Conservation (phyloP, 2,797 vertebrate genomes). For the Vipera latastei region DNA sequence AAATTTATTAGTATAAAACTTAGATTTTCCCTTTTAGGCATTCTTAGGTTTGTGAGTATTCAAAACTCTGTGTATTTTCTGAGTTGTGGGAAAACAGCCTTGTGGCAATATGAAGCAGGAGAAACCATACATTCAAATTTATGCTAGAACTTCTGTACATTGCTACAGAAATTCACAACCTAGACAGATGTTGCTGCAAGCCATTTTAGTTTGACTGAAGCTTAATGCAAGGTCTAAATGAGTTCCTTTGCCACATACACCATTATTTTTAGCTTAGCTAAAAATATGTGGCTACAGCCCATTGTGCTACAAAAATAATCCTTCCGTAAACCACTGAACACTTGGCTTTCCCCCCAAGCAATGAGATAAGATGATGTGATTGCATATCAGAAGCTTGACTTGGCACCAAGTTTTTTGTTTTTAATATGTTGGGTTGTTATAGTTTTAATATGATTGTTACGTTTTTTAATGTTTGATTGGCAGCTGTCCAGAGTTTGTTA, state of each 20-base stretch:
- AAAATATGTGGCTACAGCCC: neutral
- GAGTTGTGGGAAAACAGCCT: neutral
- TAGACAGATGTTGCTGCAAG: neutral
- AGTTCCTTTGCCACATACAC: neutral
- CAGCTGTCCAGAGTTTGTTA: neutral
- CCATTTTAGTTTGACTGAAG: neutral
- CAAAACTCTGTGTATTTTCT: neutral
- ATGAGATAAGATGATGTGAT: neutral
- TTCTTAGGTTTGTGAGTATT: neutral
- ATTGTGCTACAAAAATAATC: neutral
- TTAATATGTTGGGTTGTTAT: neutral
- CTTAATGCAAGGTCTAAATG: neutral
- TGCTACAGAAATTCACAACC: conserved; percentile 34
- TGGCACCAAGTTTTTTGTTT: neutral
- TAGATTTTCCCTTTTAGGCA: neutral
- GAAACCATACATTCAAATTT: conserved; percentile 30
- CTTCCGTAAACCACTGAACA: neutral
- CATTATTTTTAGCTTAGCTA: neutral
- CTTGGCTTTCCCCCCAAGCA: neutral
- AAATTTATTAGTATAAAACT: neutral
- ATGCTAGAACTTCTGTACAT: conserved; percentile 5
- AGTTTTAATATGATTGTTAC: neutral
- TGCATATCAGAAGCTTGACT: neutral
- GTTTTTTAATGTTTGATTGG: neutral
- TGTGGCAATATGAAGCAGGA: neutral